Conservation (phyloP, 2,888 invertebrate species). For the Junonia oenone region DNA sequence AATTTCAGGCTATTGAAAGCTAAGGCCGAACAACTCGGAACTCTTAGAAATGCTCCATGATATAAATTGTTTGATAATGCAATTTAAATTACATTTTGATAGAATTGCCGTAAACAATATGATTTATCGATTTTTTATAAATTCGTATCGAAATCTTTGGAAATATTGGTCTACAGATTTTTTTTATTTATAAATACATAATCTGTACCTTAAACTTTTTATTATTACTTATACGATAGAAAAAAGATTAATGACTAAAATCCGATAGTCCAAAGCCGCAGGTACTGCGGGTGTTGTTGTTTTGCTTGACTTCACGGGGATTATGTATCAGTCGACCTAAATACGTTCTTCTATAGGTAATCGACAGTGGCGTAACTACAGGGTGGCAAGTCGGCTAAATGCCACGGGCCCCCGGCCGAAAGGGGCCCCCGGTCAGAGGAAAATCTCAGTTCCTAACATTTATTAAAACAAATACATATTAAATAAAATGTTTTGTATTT, state of each 20-base stretch:
- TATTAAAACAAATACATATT: no score
- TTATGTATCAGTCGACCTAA: constrained; percentile 9
- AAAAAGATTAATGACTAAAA: neutral
- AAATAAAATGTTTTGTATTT: no score
- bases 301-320: neutral
- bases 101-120: neutral
- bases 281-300: neutral
- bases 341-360: constrained; percentile 5
- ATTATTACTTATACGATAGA: no score
- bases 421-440: no score
- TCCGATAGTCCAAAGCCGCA: neutral
- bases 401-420: no score
- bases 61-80: neutral
- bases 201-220: no score
- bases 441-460: no score
- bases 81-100: neutral
- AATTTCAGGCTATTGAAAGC: constrained; percentile 1
- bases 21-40: neutral
- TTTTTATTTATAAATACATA: no score
- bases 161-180: no score
- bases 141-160: no score
- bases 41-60: neutral
- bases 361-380: no score
- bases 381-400: no score
- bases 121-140: neutral